Evolutionary conservation across 2,888 invertebrate genomes (phyloP), one percentile per base, ranked within the genome.

Genomic region (Pheosia gnoma): DNA sequence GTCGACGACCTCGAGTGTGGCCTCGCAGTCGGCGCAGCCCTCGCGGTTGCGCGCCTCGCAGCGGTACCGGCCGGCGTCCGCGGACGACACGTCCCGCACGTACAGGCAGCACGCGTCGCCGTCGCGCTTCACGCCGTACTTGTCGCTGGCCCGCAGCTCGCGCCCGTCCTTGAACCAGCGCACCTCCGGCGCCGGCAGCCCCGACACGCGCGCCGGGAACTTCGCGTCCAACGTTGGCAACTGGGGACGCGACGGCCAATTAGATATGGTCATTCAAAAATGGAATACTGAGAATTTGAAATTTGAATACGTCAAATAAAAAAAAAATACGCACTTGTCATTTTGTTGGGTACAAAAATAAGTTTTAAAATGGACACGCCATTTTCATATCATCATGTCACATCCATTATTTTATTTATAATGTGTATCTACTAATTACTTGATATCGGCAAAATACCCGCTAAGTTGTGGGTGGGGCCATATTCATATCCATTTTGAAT

Each of bases 91-190:
- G 78, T 97, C 95, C 57, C 95, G 93, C 5, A 98, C 95, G 69
- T 96, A 96, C 59, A 98, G 91, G 62, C 96, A 96, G 80, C 96
- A 96, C 11, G 96, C 95, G 81, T 98, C 98, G 0, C 97, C 97
- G 79, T 98, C 98, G 0, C 96, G 80, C 80, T 94, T 94, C 56
- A 98, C 94, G 68, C 95, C 95, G 84, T 96, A 97, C 84, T 97
- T 98, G 59, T 96, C 95, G 3, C 94, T 91, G 67, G 96, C 95
- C 0, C 89, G 87, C 25, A 99, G 94, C 0, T 95, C 96, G 62
- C 95, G 94, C 7, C 97, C 97, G 87, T 98, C 96, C 89, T 96
- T 97, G 89, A 95, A 97, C 99, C 99, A 99, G 0, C 95, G 93
- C 36, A 99, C 94, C 9, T 97, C 97, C 0, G 99, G 98, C 55